Conservation (phyloP, 1,140 invertebrate species). For the Zophobas morio region DNA sequence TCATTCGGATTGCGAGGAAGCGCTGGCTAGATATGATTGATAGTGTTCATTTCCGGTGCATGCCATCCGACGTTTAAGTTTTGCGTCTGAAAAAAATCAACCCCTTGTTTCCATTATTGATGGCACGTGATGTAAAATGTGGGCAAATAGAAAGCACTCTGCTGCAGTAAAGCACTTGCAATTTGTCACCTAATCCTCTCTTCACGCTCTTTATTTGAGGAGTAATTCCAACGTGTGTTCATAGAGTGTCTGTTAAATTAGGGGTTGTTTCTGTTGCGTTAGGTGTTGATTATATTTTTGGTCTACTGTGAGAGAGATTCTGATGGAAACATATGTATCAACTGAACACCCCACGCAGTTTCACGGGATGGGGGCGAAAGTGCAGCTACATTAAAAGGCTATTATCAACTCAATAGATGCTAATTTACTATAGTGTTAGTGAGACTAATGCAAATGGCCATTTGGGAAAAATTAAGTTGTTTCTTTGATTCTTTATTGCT, state of each 20-base stretch:
- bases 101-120: conserved; percentile 46
- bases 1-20: conserved; percentile 53
- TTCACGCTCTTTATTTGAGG: conserved; percentile 61
- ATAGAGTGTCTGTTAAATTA: conserved; percentile 23
- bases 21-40: conserved; percentile 1
- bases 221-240: conserved; percentile 55
- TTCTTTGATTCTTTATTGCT: background rate
- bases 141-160: conserved; percentile 61
- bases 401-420: conserved; percentile 61
- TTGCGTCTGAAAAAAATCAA: conserved; percentile 52
- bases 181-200: conserved; percentile 63
- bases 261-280: conserved; percentile 17
- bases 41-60: conserved; percentile 38
- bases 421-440: conserved; percentile 57
- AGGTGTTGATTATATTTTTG: conserved; percentile 28
- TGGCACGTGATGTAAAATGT: conserved; percentile 48
- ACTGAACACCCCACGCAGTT: conserved; percentile 55
- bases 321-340: conserved; percentile 62
- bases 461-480: conserved; percentile 20
- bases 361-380: conserved; percentile 56
- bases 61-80: conserved; percentile 15
- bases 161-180: conserved; percentile 56
- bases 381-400: conserved; percentile 61
- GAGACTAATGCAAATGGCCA: conserved; percentile 1
- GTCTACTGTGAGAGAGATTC: conserved; percentile 55